A percentile compares a stretch with the other conserved stretches of the same genome.
Conservation (phyloP, 2,797 vertebrate genomes). For the Macropus fuliginosus region DNA sequence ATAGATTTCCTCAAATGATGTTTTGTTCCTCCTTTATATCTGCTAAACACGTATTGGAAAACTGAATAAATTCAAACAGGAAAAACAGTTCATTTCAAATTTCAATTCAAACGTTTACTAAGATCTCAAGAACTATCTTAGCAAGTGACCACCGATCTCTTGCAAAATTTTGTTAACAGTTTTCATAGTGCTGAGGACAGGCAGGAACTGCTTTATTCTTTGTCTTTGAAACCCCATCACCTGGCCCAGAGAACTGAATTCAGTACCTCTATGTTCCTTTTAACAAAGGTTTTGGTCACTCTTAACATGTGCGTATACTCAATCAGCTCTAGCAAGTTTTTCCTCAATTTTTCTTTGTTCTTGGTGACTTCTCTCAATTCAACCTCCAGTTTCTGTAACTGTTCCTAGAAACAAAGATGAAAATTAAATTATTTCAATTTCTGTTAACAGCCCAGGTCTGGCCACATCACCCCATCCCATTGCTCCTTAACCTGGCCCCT, state of each 20-base stretch:
- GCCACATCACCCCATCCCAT: neutral
- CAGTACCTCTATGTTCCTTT: constrained; percentile 91
- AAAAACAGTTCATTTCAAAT: neutral
- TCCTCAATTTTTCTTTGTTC: constrained; percentile 96
- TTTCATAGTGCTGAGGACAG: constrained; percentile 42
- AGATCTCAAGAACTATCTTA: neutral
- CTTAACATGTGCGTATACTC: constrained; percentile 96
- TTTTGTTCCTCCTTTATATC: neutral
- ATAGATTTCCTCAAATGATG: neutral
- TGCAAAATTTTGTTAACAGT: neutral
- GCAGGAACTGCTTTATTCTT: neutral
- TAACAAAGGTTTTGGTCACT: constrained; percentile 91
- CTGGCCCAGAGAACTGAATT: neutral
- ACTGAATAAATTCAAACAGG: neutral
- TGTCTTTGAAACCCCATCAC: neutral
- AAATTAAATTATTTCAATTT: neutral
- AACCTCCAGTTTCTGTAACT: constrained; percentile 95
- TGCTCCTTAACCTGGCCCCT: neutral
- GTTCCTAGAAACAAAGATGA: constrained; percentile 87
- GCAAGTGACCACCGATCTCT: neutral
- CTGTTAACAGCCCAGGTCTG: neutral
- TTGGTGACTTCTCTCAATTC: constrained; percentile 95
- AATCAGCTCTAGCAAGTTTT: constrained; percentile 94
- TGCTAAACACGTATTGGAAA: neutral
- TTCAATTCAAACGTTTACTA: neutral